Base-by-base conservation (phyloP, 2,888 invertebrate genomes). In the Tachystola acroxantha region DNA sequence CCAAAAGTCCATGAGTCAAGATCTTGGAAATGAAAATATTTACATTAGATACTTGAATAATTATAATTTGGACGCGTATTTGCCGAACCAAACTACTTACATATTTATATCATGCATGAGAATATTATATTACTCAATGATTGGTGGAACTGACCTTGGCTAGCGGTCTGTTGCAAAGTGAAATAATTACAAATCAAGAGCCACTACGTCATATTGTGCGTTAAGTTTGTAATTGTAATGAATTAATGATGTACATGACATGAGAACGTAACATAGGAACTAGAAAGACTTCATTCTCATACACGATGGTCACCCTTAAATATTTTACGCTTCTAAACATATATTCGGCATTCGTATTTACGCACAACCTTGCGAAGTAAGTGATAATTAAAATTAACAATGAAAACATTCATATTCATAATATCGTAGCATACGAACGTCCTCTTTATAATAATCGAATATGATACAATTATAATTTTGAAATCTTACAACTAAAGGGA, bases 401-500 rank as follows among this genome's bases (percentile, higher is more conserved):
- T 53, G 48, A 50, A 41, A 64, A 45, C 51, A 47, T 50, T 48
- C 46, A 49, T 36, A 40, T 39, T 34, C 37, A 40, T 29, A 36
- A 40, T 39, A 46, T 52, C 51, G 47, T 57, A 50, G 47, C 48
- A 48, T 53, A 46, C 39, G 42, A 36, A 43, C 31, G 36, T 42
- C 53, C 46, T 47, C 42, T 48, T 59, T 51, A 51, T 57, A 55
- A 24, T 54, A 57, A 64, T 66, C 57, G 57, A 67, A 69, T 77
- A 81, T 70, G 61, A 67, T 79, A 82, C 75, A 78, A 72, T 75
- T 62, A 78, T 70, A 78, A 82, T 82, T 84, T 82, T 65, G 78
- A 79, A 82, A 76, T 53, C 82, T 84, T 82, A 84, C 42, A 63
- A 46, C 73, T 77, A 78, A 62, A 64, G 69, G 77, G 79, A 82